phyloP scores from a whole-genome alignment of 2,888 invertebrate species.

The Frankliniella fusca region DNA sequence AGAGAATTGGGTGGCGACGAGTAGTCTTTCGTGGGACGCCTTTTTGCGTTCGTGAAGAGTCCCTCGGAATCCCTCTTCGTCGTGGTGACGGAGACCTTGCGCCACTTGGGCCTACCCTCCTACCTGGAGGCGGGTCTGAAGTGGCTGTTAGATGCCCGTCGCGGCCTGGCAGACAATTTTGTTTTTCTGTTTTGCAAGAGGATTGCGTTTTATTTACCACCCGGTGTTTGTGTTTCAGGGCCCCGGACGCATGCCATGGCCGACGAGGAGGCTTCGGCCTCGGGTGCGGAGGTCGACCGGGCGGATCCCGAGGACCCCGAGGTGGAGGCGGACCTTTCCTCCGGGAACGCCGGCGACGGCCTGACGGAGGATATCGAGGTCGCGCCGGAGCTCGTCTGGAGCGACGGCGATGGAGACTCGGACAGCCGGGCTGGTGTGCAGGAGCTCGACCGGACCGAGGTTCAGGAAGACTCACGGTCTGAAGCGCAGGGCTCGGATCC shows the following conservation, averaged over 20 bases:
- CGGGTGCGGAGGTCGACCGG: not conserved
- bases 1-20: too few relatives aligned
- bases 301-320: not conserved
- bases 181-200: too few relatives aligned
- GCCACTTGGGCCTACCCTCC: too few relatives aligned
- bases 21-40: too few relatives aligned
- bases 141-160: too few relatives aligned
- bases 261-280: not conserved
- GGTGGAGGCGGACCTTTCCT: too few relatives aligned
- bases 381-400: not conserved
- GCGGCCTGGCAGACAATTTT: too few relatives aligned
- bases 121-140: too few relatives aligned
- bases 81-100: too few relatives aligned
- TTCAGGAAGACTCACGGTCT: not conserved
- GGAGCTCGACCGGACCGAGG: not conserved
- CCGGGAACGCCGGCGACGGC: not conserved
- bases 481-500: not conserved
- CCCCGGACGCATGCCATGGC: slow-evolving; percentile 10
- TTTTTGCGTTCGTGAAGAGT: too few relatives aligned
- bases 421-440: not conserved
- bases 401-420: not conserved
- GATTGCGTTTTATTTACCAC: not conserved
- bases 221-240: not conserved
- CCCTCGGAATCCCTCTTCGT: too few relatives aligned
- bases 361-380: not conserved